Percentiles rank a stretch among this genome's conserved stretches.
phyloP scores from a whole-genome alignment of 30 jellyfish, hydroid and myxozoan species.

The Cassiopea xamachana region DNA sequence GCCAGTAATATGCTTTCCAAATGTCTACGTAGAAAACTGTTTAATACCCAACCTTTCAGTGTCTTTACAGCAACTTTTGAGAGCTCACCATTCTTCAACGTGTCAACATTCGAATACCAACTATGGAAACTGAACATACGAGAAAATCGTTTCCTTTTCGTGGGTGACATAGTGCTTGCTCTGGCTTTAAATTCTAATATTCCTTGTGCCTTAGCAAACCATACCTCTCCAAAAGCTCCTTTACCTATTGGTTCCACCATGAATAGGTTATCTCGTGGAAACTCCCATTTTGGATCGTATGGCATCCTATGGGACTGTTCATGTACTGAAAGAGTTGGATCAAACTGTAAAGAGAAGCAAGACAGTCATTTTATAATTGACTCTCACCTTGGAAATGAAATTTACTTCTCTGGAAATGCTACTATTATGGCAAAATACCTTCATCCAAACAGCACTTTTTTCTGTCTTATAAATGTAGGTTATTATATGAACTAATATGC shows the following conservation, averaged over 20 bases:
- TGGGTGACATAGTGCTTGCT: slow-evolving; percentile 46
- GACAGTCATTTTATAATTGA: too few relatives aligned
- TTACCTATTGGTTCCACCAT: slow-evolving; percentile 78
- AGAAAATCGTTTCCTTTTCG: slow-evolving; percentile 33
- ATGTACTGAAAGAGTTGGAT: slow-evolving; percentile 67
- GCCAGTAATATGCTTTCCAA: too few relatives aligned
- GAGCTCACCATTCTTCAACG: slow-evolving; percentile 34
- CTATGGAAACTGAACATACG: slow-evolving; percentile 42
- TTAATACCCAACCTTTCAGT: slow-evolving; percentile 68
- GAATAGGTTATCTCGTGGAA: slow-evolving; percentile 86
- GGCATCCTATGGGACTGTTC: slow-evolving; percentile 90
- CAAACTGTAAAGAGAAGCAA: slow-evolving; percentile 60
- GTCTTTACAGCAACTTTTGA: slow-evolving; percentile 93
- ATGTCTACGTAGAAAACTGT: too few relatives aligned
- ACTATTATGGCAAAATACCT: neutral
- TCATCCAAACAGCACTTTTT: neutral
- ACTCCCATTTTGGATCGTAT: slow-evolving; percentile 94
- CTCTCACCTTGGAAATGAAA: too few relatives aligned
- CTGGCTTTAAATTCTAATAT: slow-evolving; percentile 65
- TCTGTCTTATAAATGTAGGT: neutral
- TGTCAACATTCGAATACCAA: slow-evolving; percentile 15
- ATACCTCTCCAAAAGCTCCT: slow-evolving; percentile 98
- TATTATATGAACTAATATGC: neutral
- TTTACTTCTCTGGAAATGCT: too few relatives aligned
- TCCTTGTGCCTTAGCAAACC: slow-evolving; percentile 97